phyloP scores from a whole-genome alignment of 2,113 vertebrate genomes.

The Phyllopteryx taeniolatus region DNA sequence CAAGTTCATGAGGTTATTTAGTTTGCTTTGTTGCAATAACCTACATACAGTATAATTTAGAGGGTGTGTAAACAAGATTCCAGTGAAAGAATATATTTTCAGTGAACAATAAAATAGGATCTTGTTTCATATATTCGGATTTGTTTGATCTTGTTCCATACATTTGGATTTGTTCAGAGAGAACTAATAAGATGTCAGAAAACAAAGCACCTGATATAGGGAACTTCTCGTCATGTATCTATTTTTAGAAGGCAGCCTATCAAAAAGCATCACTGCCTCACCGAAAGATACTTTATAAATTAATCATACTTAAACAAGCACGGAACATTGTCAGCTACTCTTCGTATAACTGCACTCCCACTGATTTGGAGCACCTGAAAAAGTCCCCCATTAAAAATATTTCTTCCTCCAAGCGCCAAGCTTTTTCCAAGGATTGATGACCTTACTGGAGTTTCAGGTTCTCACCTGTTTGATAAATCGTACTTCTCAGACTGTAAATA shows the following conservation, averaged over 20 bases:
- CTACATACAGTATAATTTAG: conserved; percentile 52
- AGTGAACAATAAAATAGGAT: conserved; percentile 37
- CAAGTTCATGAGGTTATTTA: conserved; percentile 81
- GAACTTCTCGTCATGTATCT: not conserved
- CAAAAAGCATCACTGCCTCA: conserved; percentile 26
- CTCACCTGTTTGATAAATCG: conserved; percentile 17
- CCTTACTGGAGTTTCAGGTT: conserved; percentile 5
- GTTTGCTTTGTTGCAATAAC: conserved; percentile 70
- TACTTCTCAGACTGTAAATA: conserved; percentile 27
- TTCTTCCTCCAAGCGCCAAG: conserved; percentile 6
- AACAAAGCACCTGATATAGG: conserved; percentile 6
- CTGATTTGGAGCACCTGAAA: conserved; percentile 21
- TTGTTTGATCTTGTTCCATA: conserved; percentile 7
- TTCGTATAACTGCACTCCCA: conserved; percentile 33
- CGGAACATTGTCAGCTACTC: conserved; percentile 34
- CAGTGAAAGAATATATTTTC: conserved; percentile 32
- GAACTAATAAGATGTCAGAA: conserved; percentile 20
- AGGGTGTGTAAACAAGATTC: conserved; percentile 48
- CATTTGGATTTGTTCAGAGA: conserved; percentile 9
- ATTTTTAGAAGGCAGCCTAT: conserved; percentile 16
- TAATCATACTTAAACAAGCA: conserved; percentile 33
- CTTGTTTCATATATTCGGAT: not conserved
- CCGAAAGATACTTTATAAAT: conserved; percentile 39
- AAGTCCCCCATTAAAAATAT: conserved; percentile 20
- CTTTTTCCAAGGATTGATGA: not conserved